Conservation (phyloP, 2,797 vertebrate species). For the Oryzias dopingdopingensis region DNA sequence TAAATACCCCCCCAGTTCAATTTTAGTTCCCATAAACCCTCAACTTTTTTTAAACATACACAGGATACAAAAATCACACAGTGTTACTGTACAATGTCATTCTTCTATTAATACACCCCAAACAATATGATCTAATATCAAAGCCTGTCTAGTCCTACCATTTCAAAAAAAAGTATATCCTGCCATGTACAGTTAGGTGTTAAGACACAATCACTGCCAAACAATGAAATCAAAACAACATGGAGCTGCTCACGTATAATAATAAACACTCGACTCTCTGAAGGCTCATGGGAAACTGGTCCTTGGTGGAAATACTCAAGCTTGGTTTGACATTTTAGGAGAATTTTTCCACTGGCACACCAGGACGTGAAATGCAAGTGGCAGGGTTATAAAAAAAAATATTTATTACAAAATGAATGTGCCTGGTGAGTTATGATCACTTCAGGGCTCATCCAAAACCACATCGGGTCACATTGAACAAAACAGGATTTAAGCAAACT, state of each 20-base stretch:
- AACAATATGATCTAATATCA: slow-evolving; percentile 60
- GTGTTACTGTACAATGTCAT: slow-evolving; percentile 50
- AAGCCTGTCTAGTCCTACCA: slow-evolving; percentile 35
- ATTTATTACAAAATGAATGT: slow-evolving; percentile 35
- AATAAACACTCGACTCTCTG: slow-evolving; percentile 64
- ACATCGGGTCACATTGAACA: slow-evolving; percentile 6
- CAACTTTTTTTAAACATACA: slow-evolving; percentile 4
- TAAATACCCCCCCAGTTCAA: too few species aligned
- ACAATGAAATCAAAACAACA: slow-evolving; percentile 69
- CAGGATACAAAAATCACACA: slow-evolving; percentile 22
- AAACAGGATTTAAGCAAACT: slow-evolving; percentile 9
- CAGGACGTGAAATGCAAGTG: slow-evolving; percentile 63
- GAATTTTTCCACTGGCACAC: slow-evolving; percentile 46
- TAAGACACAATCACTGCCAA: slow-evolving; percentile 49
- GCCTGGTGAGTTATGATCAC: slow-evolving; percentile 50
- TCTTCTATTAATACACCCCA: slow-evolving; percentile 58
- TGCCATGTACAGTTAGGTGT: slow-evolving; percentile 46
- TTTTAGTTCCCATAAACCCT: too few species aligned
- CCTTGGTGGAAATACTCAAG: slow-evolving; percentile 43
- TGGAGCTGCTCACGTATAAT: slow-evolving; percentile 38
- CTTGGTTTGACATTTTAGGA: slow-evolving; percentile 48
- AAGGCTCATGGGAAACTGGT: slow-evolving; percentile 68
- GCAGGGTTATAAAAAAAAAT: slow-evolving; percentile 52
- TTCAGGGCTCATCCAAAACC: slow-evolving; percentile 10
- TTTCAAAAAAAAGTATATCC: slow-evolving; percentile 62